Conservation (phyloP, 1,140 invertebrate species). For the Bombus huntii region DNA sequence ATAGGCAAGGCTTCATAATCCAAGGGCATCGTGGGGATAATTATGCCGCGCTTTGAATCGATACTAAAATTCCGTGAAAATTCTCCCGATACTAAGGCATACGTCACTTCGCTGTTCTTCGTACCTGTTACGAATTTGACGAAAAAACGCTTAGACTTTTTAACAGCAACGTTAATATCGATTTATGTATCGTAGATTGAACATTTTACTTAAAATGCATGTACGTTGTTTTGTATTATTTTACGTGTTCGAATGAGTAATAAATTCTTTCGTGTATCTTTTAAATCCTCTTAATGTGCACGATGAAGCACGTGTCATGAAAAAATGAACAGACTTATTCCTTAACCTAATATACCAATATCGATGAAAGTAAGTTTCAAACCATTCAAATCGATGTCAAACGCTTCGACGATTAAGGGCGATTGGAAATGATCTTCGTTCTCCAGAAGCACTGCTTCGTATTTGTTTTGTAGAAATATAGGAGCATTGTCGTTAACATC, state of each 20-base stretch:
- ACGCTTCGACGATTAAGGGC: conserved; percentile 90
- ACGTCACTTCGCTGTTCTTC: conserved; percentile 92
- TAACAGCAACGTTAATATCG: too few species aligned
- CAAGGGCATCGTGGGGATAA: conserved; percentile 86
- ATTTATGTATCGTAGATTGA: background rate
- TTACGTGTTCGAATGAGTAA: too few species aligned
- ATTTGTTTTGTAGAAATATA: conserved; percentile 90
- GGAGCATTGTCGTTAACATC: conserved; percentile 96
- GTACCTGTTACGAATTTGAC: conserved; percentile 84
- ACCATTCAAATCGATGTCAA: conserved; percentile 94
- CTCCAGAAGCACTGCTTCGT: conserved; percentile 92
- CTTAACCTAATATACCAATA: too few species aligned
- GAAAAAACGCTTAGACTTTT: too few species aligned
- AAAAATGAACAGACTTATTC: too few species aligned
- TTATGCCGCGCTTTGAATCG: conserved; percentile 87
- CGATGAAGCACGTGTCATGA: too few species aligned
- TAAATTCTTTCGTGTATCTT: too few species aligned
- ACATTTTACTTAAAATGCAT: background rate
- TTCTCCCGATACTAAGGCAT: conserved; percentile 90
- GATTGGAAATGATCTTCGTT: conserved; percentile 91
- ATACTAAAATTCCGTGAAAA: conserved; percentile 91
- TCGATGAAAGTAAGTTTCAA: conserved; percentile 40
- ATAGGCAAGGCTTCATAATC: conserved; percentile 90
- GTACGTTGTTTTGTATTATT: background rate
- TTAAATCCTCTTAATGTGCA: too few species aligned